A percentile compares a stretch with the other conserved stretches of the same genome.
Conservation (phyloP, 2,888 invertebrate genomes). For the Sarcophaga carnaria region DNA sequence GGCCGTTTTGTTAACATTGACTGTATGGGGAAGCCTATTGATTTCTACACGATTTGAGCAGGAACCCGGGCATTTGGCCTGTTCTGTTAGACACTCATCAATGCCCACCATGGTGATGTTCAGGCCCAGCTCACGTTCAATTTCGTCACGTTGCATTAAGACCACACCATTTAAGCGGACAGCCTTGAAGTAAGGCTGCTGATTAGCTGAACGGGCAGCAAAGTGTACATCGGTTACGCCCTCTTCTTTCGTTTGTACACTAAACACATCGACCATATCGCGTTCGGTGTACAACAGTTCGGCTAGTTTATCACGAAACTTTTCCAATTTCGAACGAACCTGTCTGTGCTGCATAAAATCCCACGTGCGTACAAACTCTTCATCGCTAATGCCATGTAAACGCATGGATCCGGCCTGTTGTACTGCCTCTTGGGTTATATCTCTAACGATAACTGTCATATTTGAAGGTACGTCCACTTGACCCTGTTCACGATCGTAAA, state of each 20-base stretch:
- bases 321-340: slow-evolving; percentile 92
- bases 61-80: slow-evolving; percentile 95
- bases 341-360: slow-evolving; percentile 92
- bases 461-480: slow-evolving; percentile 97
- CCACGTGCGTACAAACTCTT: slow-evolving; percentile 98
- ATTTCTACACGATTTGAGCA: slow-evolving; percentile 95
- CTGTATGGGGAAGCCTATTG: slow-evolving; percentile 92
- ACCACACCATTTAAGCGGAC: slow-evolving; percentile 96
- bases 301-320: slow-evolving; percentile 93
- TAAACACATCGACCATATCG: slow-evolving; percentile 97
- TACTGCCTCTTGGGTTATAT: slow-evolving; percentile 96
- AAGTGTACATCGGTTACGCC: slow-evolving; percentile 95
- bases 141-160: slow-evolving; percentile 94
- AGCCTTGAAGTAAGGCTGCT: slow-evolving; percentile 93
- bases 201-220: slow-evolving; percentile 92
- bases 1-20: slow-evolving; percentile 97
- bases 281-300: slow-evolving; percentile 91
- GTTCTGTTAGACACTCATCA: slow-evolving; percentile 95
- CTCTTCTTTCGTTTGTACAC: slow-evolving; percentile 92
- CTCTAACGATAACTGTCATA: slow-evolving; percentile 95
- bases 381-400: slow-evolving; percentile 95
- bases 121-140: slow-evolving; percentile 94
- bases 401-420: slow-evolving; percentile 96
- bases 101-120: slow-evolving; percentile 99
- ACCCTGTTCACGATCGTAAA: slow-evolving; percentile 95